Evolutionary conservation across 1,140 invertebrate species (phyloP).

Genomic region (Pseudobourletiella spinata): DNA sequence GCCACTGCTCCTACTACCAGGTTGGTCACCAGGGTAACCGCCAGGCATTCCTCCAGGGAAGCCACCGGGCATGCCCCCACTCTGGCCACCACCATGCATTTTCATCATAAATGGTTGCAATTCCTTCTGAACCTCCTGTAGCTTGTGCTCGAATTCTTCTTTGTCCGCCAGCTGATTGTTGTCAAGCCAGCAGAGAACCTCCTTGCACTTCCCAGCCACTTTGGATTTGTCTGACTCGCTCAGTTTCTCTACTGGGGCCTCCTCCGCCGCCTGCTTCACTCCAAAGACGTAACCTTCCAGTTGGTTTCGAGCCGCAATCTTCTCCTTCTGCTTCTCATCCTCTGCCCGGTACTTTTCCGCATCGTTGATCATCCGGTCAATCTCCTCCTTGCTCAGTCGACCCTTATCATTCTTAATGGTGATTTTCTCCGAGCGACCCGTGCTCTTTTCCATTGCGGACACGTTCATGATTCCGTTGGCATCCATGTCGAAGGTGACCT

Average conservation of each 20-base stretch:
- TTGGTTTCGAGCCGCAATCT: constrained; percentile 62
- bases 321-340: constrained; percentile 55
- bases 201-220: constrained; percentile 45
- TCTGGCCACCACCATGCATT: constrained; percentile 35
- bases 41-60: too few species aligned
- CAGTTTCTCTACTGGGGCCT: constrained; percentile 49
- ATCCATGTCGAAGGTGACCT: too few species aligned
- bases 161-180: too few species aligned
- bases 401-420: constrained; percentile 87
- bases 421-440: constrained; percentile 65
- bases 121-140: constrained; percentile 42
- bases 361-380: constrained; percentile 78
- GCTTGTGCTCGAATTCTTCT: constrained; percentile 42
- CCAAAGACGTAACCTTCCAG: constrained; percentile 75
- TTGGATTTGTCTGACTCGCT: constrained; percentile 50
- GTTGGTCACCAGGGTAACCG: too few species aligned
- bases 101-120: constrained; percentile 39
- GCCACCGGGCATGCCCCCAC: too few species aligned
- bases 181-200: constrained; percentile 44
- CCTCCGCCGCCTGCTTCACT: constrained; percentile 63
- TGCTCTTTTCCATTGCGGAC: constrained; percentile 64
- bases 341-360: constrained; percentile 60
- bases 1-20: too few species aligned
- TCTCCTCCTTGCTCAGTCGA: constrained; percentile 87
- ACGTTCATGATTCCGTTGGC: constrained; percentile 72